Conservation (phyloP, 2,113 vertebrate genomes). For the Leptobrachium leishanense region DNA sequence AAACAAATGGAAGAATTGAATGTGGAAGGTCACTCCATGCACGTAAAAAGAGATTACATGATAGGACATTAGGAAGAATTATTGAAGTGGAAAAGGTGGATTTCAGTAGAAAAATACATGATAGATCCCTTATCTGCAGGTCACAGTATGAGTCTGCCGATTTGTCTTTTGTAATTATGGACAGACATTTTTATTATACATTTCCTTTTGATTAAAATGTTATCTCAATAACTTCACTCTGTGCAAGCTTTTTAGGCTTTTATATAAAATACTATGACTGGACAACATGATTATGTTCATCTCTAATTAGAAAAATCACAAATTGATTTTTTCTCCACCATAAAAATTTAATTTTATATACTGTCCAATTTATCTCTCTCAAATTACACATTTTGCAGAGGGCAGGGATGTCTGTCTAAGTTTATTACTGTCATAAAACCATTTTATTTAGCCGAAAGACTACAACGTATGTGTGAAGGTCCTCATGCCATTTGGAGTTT, state of each 20-base stretch:
- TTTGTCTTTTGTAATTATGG: background rate
- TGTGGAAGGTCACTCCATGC: no score
- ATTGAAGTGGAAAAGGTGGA: no score
- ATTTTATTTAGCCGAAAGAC: background rate
- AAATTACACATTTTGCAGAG: background rate
- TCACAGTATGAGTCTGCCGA: no score
- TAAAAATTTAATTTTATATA: slow-evolving; percentile 3
- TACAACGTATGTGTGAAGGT: background rate
- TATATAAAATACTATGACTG: background rate
- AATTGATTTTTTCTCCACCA: slow-evolving; percentile 1
- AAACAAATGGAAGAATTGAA: no score
- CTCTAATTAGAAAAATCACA: slow-evolving; percentile 3
- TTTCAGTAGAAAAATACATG: no score
- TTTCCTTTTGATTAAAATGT: background rate
- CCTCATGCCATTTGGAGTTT: background rate
- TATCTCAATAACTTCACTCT: background rate
- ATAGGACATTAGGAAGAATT: no score
- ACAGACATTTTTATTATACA: background rate
- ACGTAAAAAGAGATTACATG: no score
- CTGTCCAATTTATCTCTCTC: background rate
- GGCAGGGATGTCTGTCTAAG: background rate
- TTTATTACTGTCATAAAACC: background rate
- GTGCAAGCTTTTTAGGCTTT: background rate
- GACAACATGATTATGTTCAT: slow-evolving; percentile 1
- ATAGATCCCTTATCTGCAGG: no score